Base-by-base conservation (phyloP, 2,797 vertebrate genomes). In the Cirrhinus molitorella region DNA sequence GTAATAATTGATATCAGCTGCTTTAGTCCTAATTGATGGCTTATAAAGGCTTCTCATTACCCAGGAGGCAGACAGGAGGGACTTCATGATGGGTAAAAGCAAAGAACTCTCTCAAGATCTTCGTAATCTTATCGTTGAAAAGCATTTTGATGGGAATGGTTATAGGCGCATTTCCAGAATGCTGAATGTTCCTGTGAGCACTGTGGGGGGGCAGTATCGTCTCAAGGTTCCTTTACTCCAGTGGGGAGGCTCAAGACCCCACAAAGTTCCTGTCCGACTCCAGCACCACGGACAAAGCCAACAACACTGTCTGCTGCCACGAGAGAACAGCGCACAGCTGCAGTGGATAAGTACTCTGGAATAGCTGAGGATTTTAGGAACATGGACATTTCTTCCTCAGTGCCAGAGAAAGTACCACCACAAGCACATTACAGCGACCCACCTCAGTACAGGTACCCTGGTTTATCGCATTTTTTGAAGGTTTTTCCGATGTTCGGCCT, bases 401-500 rank as follows among this genome's bases (percentile, higher is more conserved):
- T 23, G 55, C 1, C 11, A 23, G 11, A 12, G 11, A 57, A n/a
- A 23, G 55, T 57, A 13, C n/a, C 55, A 12, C n/a, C 4, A 57
- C 55, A 12, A 23, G 55, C 4, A 10, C 11, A 2, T 57, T 23
- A 23, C 4, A 57, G n/a, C 0, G n/a, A 25, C 55, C 55, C 55
- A 12, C n/a, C n/a, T 57, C n/a, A 57, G 23, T 10, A 3, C 49
- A 51, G 49, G 49, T 13, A 11, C 21, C n/a, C 55, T 57, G 4
- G 55, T 57, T 13, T 3, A 4, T 21, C 55, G n/a, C n/a, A 23
- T 9, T 23, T 57, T 57, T 10, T 63, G 0, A 70, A 28, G 12
- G 37, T 37, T 5, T 86, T 83, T 21, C 28, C 66, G 6, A 55
- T 57, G 67, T 83, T 76, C 5, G 34, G 51, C 0, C 68, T 82